phyloP scores from a whole-genome alignment of 2,888 invertebrate genomes.

The Frankliniella intonsa region DNA sequence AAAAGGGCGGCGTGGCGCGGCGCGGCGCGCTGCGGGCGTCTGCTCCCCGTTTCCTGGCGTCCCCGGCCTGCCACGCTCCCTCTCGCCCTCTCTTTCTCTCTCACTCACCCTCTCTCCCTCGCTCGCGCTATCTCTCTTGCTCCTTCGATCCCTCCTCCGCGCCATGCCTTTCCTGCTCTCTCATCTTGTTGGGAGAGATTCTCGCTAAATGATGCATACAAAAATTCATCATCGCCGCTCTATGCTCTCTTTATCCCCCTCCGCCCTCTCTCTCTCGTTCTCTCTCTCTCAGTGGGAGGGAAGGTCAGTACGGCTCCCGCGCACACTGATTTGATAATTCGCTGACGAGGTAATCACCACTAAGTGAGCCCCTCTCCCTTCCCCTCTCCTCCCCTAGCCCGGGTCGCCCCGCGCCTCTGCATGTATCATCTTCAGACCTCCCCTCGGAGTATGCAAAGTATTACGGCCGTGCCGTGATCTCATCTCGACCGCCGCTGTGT shows the following conservation, averaged over 20 bases:
- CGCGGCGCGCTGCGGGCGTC: background rate
- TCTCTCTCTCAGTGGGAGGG: too few relatives aligned
- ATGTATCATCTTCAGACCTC: too few relatives aligned
- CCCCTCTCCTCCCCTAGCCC: background rate
- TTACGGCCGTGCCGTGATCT: too few relatives aligned
- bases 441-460: too few relatives aligned
- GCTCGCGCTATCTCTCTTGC: background rate
- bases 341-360: background rate
- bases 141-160: background rate
- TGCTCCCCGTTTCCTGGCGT: background rate
- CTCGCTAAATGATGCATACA: constrained; percentile 11
- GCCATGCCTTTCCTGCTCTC: background rate
- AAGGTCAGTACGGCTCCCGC: background rate
- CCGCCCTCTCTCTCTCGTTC: too few relatives aligned
- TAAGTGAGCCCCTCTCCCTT: background rate
- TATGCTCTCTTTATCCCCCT: too few relatives aligned
- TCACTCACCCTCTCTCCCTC: background rate
- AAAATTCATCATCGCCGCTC: background rate
- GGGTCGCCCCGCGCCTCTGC: background rate
- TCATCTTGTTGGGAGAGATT: constrained; percentile 16
- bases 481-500: too few relatives aligned
- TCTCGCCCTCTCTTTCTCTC: background rate
- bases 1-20: background rate
- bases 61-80: background rate
- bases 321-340: background rate